Base-by-base conservation (phyloP, 2,797 vertebrate genomes). In the Nyctalus aviator region DNA sequence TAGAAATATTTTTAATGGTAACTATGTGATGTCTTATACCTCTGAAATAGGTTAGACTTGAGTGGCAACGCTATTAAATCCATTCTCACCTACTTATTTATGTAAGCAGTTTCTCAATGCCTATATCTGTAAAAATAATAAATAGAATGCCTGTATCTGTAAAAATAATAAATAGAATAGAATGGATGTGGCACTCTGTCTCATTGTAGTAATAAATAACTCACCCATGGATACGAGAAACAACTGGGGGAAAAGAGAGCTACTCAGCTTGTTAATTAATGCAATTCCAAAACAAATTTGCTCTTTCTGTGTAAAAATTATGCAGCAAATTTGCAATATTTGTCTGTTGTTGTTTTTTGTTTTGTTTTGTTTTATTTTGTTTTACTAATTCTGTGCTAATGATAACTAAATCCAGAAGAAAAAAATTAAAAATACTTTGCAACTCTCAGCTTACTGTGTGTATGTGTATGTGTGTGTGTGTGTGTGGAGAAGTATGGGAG, bases 81-180 rank as follows among this genome's bases (percentile, higher is more conserved):
- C 48, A 66, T 78, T 41, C 8, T 76, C 21, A 71, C 8, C 37
- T 75, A 57, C 20, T 41, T 85, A 77, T 23, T 95, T 73, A 59
- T 62, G 15, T 53, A 66, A 90, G 48, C 48, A 66, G 35, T 37
- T 94, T 91, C 46, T 82, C 46, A 68, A 71, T 62, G 21, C 9
- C 83, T 82, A 2, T 30, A 37, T 89, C 59, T 89, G 7, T 59
- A 87, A 90, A 94, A 90, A 77, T 69, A 88, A 78, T 35, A 92
- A 76, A 41, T 25, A 64, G 13, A 66, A 71, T 62, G 17, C 11
- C 78, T 82, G 6, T n/a, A 44, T 89, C 62, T 89, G 6, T 62
- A 88, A 90, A 95, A 90, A 77, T 69, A 88, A 79, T n/a, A 92
- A 76, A 44, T 27, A 64, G 17, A 88, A 48, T 71, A 68, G 55